A percentile compares a stretch with the other conserved stretches of the same genome.
Evolutionary conservation across 37 sponge, comb jelly and placozoan genomes (phyloP).

Genomic region (Beroe forskalii): DNA sequence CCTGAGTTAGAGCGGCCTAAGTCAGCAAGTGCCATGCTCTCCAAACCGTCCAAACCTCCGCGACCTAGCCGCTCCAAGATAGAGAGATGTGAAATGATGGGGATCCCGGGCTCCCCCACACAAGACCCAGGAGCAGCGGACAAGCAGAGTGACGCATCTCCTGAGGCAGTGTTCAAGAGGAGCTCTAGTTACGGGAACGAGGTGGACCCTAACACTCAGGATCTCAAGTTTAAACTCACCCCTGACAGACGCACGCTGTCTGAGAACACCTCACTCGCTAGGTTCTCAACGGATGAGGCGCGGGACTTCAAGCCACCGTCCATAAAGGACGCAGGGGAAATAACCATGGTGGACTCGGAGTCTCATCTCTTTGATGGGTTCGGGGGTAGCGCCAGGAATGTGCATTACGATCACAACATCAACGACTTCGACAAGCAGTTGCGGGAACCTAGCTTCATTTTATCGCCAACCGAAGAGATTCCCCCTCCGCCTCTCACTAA

Average conservation of each 20-base stretch:
- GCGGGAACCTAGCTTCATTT: background rate
- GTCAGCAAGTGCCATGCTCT: constrained; percentile 51
- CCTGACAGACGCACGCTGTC: constrained; percentile 48
- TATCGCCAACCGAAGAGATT: constrained; percentile 2
- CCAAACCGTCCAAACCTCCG: constrained; percentile 62
- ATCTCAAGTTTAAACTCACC: constrained; percentile 12
- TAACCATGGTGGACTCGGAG: constrained; percentile 57
- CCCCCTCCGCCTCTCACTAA: background rate
- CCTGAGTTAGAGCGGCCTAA: constrained; percentile 31
- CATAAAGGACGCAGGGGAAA: constrained; percentile 52
- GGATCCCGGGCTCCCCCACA: background rate
- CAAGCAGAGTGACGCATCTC: background rate
- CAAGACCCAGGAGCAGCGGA: background rate
- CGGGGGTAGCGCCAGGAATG: constrained; percentile 28
- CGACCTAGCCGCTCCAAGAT: constrained; percentile 50
- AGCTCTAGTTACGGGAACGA: constrained; percentile 27
- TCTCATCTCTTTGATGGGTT: constrained; percentile 37
- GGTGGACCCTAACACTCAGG: background rate
- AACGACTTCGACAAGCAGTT: background rate
- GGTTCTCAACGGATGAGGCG: background rate
- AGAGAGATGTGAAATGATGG: constrained; percentile 26
- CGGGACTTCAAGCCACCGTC: constrained; percentile 32
- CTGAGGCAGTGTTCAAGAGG: background rate
- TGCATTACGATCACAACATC: background rate
- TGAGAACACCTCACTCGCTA: constrained; percentile 33